These are phyloP conservation scores for Pseudococcus viburni DNA, from an alignment of 2,888 invertebrate genomes.

Conservation along the genomic window DNA sequence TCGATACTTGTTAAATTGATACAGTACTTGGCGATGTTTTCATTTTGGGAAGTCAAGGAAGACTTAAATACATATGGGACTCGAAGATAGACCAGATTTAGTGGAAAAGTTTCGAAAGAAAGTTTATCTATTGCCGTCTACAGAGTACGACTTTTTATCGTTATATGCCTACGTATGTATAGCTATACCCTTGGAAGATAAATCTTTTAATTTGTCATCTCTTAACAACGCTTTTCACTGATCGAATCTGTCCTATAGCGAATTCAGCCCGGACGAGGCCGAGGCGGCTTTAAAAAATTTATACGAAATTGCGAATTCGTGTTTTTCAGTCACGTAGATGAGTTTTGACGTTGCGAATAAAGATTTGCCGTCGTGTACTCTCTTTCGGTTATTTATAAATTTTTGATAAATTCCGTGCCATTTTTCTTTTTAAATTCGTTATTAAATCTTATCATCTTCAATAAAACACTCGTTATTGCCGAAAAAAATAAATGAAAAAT, in stretches of 20 bases:
- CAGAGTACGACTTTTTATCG: slow-evolving; percentile 17
- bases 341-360: background rate
- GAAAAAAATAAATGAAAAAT: background rate
- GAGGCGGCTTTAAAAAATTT: background rate
- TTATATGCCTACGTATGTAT: slow-evolving; percentile 2
- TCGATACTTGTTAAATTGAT: slow-evolving; percentile 2
- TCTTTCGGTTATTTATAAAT: background rate
- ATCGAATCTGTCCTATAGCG: slow-evolving; percentile 15
- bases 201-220: slow-evolving; percentile 42
- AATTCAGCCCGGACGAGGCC: background rate
- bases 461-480: slow-evolving; percentile 14
- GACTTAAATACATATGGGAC: slow-evolving; percentile 32
- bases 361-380: background rate
- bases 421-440: slow-evolving; percentile 18
- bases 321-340: background rate
- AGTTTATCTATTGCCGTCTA: slow-evolving; percentile 13
- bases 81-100: slow-evolving; percentile 21
- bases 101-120: background rate
- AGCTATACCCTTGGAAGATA: background rate
- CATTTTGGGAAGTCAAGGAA: slow-evolving; percentile 21
- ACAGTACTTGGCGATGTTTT: slow-evolving; percentile 12
- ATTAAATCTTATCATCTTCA: slow-evolving; percentile 20
- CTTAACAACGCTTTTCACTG: slow-evolving; percentile 26
- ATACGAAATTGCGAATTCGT: slow-evolving; percentile 10
- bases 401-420: background rate